phyloP scores from a whole-genome alignment of 1,140 invertebrate species.

The Drosophila sucinea region DNA sequence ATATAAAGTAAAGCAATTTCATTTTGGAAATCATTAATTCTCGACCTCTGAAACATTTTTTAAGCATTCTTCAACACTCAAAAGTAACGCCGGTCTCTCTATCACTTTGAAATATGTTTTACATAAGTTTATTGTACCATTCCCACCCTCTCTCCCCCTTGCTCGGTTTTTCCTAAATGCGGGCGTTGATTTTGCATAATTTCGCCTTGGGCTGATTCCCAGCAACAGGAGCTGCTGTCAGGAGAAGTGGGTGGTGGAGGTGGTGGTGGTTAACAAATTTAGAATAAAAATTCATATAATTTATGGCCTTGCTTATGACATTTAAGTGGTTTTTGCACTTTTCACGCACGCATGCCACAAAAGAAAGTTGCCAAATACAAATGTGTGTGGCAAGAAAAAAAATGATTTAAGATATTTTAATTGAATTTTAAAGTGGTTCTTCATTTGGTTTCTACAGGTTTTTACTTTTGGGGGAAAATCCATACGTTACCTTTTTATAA shows the following conservation, averaged over 20 bases:
- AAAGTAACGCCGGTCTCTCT: not conserved
- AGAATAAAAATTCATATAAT: slow-evolving; percentile 52
- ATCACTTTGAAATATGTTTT: not conserved
- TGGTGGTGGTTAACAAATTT: slow-evolving; percentile 57
- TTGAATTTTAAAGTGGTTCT: slow-evolving; percentile 74
- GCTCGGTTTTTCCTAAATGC: slow-evolving; percentile 38
- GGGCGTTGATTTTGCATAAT: slow-evolving; percentile 58
- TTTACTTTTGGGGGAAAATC: not conserved
- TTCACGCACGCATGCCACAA: slow-evolving; percentile 52
- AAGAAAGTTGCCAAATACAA: slow-evolving; percentile 40
- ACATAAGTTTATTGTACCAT: not conserved
- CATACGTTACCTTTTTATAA: not conserved
- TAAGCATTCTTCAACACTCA: not conserved
- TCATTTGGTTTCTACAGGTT: slow-evolving; percentile 33
- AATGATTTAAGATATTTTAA: slow-evolving; percentile 74
- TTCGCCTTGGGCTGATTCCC: slow-evolving; percentile 62
- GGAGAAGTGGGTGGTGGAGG: slow-evolving; percentile 59
- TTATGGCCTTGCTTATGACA: slow-evolving; percentile 69
- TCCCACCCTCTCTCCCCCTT: not conserved
- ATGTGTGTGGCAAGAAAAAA: slow-evolving; percentile 41
- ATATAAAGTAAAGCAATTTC: too few species aligned
- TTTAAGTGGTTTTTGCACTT: slow-evolving; percentile 80
- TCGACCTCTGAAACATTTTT: not conserved
- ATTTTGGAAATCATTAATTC: too few species aligned
- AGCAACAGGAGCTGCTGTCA: slow-evolving; percentile 46